Percentiles rank a stretch among this genome's conserved stretches.
phyloP scores from a whole-genome alignment of 2,797 vertebrate species.

The Serranus cabrilla region DNA sequence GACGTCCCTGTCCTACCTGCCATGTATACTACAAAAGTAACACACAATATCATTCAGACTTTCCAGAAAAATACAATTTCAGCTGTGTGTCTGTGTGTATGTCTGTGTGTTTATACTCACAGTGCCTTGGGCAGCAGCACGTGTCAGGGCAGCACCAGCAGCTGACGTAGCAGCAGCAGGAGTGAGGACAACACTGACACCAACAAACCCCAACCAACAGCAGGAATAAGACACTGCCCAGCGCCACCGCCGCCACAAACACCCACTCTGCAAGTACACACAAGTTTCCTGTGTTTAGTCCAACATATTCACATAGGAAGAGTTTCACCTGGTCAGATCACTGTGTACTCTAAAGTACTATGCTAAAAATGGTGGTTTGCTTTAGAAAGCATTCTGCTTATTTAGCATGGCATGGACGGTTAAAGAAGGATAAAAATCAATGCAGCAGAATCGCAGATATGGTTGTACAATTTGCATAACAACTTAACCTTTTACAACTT shows the following conservation, averaged over 20 bases:
- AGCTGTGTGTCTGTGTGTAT: not conserved
- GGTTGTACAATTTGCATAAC: no score
- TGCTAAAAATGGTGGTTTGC: not conserved
- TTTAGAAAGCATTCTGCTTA: not conserved
- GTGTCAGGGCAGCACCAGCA: conserved; percentile 97
- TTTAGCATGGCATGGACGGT: not conserved
- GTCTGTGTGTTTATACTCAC: conserved; percentile 86
- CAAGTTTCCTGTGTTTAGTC: conserved; percentile 17
- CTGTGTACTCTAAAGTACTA: no score
- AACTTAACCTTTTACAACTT: no score
- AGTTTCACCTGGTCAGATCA: not conserved
- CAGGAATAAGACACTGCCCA: conserved; percentile 92
- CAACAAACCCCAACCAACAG: conserved; percentile 95
- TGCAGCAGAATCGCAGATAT: not conserved
- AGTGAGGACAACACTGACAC: conserved; percentile 99
- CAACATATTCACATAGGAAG: not conserved
- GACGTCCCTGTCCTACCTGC: conserved; percentile 91
- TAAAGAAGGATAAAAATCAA: not conserved
- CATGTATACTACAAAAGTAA: conserved; percentile 89
- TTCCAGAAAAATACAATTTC: not conserved
- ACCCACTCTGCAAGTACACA: conserved; percentile 92
- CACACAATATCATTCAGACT: conserved; percentile 4
- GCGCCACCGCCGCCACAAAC: conserved; percentile 92
- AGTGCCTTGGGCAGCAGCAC: conserved; percentile 96
- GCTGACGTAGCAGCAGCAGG: conserved; percentile 97